Conservation (phyloP, 2,797 vertebrate genomes). For the Gadopsis marmoratus region DNA sequence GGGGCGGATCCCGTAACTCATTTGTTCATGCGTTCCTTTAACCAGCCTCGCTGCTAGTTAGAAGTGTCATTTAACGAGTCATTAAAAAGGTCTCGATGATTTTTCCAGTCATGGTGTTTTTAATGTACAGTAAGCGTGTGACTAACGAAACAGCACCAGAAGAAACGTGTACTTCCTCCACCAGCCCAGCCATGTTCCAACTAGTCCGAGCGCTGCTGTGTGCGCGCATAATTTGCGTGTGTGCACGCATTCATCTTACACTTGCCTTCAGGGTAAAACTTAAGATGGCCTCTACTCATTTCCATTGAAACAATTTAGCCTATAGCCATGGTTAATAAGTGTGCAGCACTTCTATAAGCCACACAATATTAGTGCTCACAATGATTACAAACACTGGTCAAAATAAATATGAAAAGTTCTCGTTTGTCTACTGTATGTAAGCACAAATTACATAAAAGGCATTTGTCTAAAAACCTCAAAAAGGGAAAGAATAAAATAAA, state of each 20-base stretch:
- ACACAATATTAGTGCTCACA: slow-evolving; percentile 66
- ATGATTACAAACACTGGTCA: slow-evolving; percentile 73
- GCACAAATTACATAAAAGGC: slow-evolving; percentile 69
- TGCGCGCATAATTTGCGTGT: slow-evolving; percentile 28
- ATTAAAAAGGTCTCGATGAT: no score
- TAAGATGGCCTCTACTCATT: slow-evolving; percentile 45
- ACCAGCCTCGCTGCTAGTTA: background rate
- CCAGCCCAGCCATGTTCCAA: slow-evolving; percentile 13
- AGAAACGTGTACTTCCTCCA: slow-evolving; percentile 36
- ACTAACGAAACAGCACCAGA: slow-evolving; percentile 59
- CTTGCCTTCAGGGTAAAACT: slow-evolving; percentile 46
- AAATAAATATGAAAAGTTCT: slow-evolving; percentile 81
- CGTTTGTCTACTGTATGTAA: slow-evolving; percentile 66
- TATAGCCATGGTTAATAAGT: slow-evolving; percentile 66
- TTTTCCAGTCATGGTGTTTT: slow-evolving; percentile 40
- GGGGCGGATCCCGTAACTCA: no score
- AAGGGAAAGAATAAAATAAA: slow-evolving; percentile 31
- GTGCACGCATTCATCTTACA: slow-evolving; percentile 33
- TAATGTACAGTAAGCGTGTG: slow-evolving; percentile 55
- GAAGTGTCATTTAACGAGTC: slow-evolving; percentile 3
- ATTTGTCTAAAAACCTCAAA: slow-evolving; percentile 44
- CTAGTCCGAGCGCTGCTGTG: slow-evolving; percentile 22
- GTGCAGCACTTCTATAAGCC: slow-evolving; percentile 67
- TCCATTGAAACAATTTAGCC: slow-evolving; percentile 47
- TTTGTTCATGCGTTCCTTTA: background rate